These are phyloP conservation scores for Phainopepla nitens DNA, from an alignment of 2,113 vertebrate genomes.

Conservation along the genomic window DNA sequence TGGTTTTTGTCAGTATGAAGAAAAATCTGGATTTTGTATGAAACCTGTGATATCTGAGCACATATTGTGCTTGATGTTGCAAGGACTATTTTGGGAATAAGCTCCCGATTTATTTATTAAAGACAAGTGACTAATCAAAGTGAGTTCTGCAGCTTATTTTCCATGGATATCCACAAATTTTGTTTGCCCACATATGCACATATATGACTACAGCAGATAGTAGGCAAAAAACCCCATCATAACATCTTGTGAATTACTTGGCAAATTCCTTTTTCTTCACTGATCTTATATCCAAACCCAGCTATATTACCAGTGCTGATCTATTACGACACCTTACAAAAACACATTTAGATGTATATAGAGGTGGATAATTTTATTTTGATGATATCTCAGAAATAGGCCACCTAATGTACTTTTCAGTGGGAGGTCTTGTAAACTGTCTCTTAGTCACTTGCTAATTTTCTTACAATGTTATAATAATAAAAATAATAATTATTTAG, in stretches of 20 bases:
- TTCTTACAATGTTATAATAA: conserved; percentile 25
- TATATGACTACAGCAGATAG: background rate
- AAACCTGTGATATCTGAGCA: background rate
- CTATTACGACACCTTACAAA: background rate
- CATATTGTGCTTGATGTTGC: background rate
- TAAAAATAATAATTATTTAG: conserved; percentile 62
- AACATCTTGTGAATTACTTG: background rate
- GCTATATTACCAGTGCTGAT: background rate
- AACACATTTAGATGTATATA: background rate
- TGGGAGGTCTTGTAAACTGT: conserved; percentile 9
- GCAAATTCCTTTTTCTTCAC: background rate
- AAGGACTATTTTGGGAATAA: background rate
- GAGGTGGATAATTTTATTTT: background rate
- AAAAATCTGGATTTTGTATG: background rate
- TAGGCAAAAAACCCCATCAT: background rate
- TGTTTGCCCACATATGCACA: background rate
- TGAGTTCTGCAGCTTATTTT: background rate
- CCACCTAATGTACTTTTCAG: conserved; percentile 30
- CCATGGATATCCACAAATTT: background rate
- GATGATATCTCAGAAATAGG: background rate
- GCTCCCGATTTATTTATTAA: background rate
- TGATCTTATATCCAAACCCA: background rate
- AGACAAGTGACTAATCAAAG: background rate
- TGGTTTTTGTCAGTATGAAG: background rate
- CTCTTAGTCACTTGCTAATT: conserved; percentile 32